Evolutionary conservation across 2,888 invertebrate genomes (phyloP), one percentile per base, ranked within the genome.

Genomic region (Troides aeacus): DNA sequence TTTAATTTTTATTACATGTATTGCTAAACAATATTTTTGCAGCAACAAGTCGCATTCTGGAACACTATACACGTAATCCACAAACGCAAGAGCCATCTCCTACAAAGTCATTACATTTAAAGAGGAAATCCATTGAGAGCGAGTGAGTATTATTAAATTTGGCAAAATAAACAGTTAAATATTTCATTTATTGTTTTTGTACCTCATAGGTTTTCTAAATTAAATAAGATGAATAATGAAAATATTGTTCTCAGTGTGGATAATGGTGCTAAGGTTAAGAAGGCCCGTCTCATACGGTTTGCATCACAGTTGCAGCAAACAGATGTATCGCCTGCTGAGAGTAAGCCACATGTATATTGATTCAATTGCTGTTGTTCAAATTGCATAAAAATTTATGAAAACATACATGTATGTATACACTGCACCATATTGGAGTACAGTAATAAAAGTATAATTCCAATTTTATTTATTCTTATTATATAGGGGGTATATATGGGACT

Each of bases 11-110:
- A 4, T 53, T 8, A 0, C 18, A 53, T 53, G n/a, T n/a, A n/a
- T n/a, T n/a, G 1, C 53, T 53, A 53, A 53, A n/a, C 18, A n/a
- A 23, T 61, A 62, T 56, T 46, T 67, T 77, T 74, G 53, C 81
- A 93, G 92, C 92, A 5, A 91, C 89, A 18, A 89, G 84, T 66
- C 89, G 93, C 61, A 92, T 93, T 8, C 73, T 93, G 76, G 92
- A 90, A 79, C 92, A 86, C 74, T 92, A 92, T 81, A 93, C 89
- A 1, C 84, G 92, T 10, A 92, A 92, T 71, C 73, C 84, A 1
- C 81, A 80, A 57, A 72, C 71, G 2, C 78, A 73, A 61, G 91
- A 89, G 50, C 71, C 81, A 0, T 75, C 81, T 3, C 79, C 84
- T 1, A 75, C 77, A 17, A 75, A 81, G 1, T 73, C 78, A 39